Conservation (phyloP, 2,888 invertebrate genomes). For the Andrena dorsata region DNA sequence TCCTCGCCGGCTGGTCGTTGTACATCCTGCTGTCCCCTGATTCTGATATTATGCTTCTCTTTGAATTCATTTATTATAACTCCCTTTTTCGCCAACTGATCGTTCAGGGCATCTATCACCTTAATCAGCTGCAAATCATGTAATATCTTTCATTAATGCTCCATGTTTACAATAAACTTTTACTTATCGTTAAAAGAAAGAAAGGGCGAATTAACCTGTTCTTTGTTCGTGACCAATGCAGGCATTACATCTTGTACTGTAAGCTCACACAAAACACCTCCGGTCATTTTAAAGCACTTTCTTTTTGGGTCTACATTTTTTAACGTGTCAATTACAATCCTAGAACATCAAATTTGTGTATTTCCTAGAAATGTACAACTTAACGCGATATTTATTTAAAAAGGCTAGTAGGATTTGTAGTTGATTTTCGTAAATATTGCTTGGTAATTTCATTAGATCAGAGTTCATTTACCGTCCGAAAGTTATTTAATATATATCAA, state of each 20-base stretch:
- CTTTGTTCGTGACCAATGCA: constrained; percentile 91
- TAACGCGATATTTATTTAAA: not conserved
- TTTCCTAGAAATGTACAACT: not conserved
- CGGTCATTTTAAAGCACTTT: constrained; percentile 97
- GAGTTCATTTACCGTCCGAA: not conserved
- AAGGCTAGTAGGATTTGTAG: not conserved
- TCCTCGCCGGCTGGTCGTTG: constrained; percentile 77
- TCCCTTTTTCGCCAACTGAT: constrained; percentile 94
- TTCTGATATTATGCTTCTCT: constrained; percentile 94
- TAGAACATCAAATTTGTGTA: constrained; percentile 81
- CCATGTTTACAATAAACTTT: not conserved
- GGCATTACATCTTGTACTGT: constrained; percentile 97
- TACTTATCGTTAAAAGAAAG: constrained; percentile 5
- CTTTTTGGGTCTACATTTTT: constrained; percentile 93
- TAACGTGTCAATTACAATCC: constrained; percentile 97
- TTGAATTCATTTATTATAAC: constrained; percentile 96
- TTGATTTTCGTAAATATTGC: not conserved
- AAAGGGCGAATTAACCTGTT: constrained; percentile 86
- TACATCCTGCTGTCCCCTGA: constrained; percentile 90
- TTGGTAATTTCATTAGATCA: not conserved
- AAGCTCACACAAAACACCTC: constrained; percentile 96
- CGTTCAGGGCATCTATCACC: constrained; percentile 92
- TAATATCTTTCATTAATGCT: constrained; percentile 1
- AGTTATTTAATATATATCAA: not conserved
- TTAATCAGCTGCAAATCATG: constrained; percentile 88